Base-by-base conservation (phyloP, 2,888 invertebrate genomes). In the Aporophyla lueneburgensis region DNA sequence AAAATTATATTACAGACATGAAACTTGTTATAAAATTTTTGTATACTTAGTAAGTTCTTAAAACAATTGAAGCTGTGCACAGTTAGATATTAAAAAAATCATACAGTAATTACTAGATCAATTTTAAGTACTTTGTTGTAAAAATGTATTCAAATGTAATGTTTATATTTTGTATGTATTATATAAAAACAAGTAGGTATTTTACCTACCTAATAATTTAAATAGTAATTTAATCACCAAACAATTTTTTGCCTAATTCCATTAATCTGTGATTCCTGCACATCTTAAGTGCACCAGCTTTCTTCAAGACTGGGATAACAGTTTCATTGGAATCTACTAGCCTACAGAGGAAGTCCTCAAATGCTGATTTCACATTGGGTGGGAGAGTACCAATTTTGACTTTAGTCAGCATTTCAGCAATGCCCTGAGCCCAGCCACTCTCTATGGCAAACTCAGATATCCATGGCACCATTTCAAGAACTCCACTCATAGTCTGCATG, bases 401-500 rank as follows among this genome's bases (percentile, higher is more conserved):
- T 95, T 98, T 98, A 83, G 97, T 97, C 85, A 99, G 96, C 87
- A 98, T 98, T 89, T 98, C 98, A 71, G 98, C 97, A 74, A 99
- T 99, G 19, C 99, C 99, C 92, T 98, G 98, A 6, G 98, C 98
- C 99, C 99, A 99, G n/a, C 99, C 99, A 92, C 99, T 99, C 90
- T 99, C 99, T 79, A 99, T 98, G 7, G 98, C 98, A 94, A 99
- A 99, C 90, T 99, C 98, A 0, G 98, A 98, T 81, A 99, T 97
- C 99, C 99, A 99, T 6, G 99, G 98, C 80, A 99, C 97, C 80
- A 98, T 97, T 27, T 98, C 97, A 59, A 99, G 94, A 0, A 99
- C 98, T 53, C 98, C 97, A 90, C 98, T 98, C 97, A 99, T 98
- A 2, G 99, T 99, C 93, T 99, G 99, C 98, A 99, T 99, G 40